phyloP scores from a whole-genome alignment of 2,113 vertebrate species.

The Leucosticte australis region DNA sequence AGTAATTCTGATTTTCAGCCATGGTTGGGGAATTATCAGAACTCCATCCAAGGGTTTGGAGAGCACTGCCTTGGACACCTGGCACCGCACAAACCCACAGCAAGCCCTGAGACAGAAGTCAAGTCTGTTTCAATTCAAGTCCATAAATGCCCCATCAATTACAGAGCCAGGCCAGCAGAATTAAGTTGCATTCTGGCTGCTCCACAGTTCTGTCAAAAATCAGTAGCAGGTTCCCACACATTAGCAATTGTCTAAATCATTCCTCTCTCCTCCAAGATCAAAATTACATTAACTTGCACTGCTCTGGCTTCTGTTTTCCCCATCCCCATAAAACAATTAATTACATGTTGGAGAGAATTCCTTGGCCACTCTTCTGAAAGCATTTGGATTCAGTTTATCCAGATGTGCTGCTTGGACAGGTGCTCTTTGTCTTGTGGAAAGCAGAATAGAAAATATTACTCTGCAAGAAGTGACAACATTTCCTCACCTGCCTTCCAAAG shows the following conservation, averaged over 20 bases:
- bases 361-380: background rate
- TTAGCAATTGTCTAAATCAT: background rate
- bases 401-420: background rate
- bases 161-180: background rate
- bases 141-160: background rate
- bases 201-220: background rate
- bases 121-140: no score
- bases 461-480: background rate
- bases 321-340: background rate
- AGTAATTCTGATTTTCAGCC: background rate
- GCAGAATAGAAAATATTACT: background rate
- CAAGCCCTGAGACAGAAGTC: background rate
- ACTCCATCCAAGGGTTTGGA: background rate
- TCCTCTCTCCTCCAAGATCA: background rate
- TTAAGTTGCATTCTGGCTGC: background rate
- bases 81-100: background rate
- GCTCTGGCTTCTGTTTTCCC: background rate
- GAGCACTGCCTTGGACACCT: background rate
- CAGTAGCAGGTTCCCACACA: background rate
- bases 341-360: background rate
- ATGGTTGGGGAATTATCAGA: background rate
- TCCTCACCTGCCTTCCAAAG: background rate
- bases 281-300: background rate
- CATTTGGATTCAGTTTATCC: background rate
- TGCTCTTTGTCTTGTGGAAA: background rate